Percentiles rank a stretch among this genome's conserved stretches.
phyloP scores from a whole-genome alignment of 2,888 invertebrate species.

The Colletes collaris region DNA sequence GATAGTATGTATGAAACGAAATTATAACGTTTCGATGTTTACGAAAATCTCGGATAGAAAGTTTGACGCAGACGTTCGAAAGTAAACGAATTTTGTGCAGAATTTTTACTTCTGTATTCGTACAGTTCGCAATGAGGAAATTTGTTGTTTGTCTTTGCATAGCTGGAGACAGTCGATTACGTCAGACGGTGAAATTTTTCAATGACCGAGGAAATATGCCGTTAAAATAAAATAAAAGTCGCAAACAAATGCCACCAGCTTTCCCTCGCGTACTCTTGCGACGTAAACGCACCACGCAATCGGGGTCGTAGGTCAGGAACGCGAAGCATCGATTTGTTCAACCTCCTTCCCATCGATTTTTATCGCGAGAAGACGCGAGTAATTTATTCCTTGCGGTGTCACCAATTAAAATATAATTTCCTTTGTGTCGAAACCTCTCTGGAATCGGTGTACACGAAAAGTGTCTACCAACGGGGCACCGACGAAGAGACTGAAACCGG shows the following conservation, averaged over 20 bases:
- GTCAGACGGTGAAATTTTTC: constrained; percentile 16
- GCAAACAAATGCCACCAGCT: constrained; percentile 46
- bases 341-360: constrained; percentile 15
- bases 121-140: neutral
- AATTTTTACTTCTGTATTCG: neutral
- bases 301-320: constrained; percentile 50
- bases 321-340: constrained; percentile 43
- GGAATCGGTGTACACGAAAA: too few species aligned
- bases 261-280: constrained; percentile 40
- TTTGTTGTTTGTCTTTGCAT: neutral
- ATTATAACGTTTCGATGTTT: neutral
- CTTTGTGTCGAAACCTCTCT: too few species aligned
- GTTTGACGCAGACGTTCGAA: neutral
- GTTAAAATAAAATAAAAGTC: constrained; percentile 4
- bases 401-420: too few species aligned
- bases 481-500: too few species aligned
- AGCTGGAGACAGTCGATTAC: neutral
- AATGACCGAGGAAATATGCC: constrained; percentile 4
- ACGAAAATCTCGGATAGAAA: neutral
- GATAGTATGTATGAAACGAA: neutral
- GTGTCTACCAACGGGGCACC: too few species aligned
- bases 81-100: neutral
- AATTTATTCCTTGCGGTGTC: neutral
- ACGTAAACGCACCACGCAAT: constrained; percentile 42
- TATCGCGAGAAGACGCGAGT: constrained; percentile 1